These are phyloP conservation scores for Tapirus terrestris DNA, from an alignment of 2,113 vertebrate species.

Conservation along the genomic window DNA sequence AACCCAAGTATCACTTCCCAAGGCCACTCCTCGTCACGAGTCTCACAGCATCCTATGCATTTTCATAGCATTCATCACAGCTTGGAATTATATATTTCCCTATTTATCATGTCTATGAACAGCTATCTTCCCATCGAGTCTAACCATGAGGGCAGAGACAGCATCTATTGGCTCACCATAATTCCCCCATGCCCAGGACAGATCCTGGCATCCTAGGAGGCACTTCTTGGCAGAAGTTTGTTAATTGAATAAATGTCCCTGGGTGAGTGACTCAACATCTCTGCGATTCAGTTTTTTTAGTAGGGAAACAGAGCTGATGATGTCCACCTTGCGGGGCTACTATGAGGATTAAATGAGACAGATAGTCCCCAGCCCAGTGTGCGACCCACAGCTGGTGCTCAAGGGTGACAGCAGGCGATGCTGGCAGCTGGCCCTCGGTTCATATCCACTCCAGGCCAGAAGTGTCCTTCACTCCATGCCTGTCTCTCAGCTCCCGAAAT, in stretches of 20 bases:
- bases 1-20: background rate
- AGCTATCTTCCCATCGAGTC: background rate
- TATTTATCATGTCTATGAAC: background rate
- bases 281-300: background rate
- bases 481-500: background rate
- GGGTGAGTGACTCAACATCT: background rate
- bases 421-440: accelerated
- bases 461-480: background rate
- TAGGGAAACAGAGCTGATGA: background rate
- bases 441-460: no score
- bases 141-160: background rate
- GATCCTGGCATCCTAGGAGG: background rate
- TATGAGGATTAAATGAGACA: background rate
- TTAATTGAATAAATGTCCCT: background rate
- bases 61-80: background rate
- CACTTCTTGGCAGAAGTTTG: background rate
- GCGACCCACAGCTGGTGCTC: no score
- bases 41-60: background rate
- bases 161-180: background rate
- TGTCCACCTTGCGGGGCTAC: background rate
- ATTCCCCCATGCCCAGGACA: background rate
- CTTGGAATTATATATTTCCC: background rate
- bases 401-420: background rate
- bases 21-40: accelerated
- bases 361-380: background rate